Conservation (phyloP, 2,888 invertebrate genomes). For the Lucinisca nassula region DNA sequence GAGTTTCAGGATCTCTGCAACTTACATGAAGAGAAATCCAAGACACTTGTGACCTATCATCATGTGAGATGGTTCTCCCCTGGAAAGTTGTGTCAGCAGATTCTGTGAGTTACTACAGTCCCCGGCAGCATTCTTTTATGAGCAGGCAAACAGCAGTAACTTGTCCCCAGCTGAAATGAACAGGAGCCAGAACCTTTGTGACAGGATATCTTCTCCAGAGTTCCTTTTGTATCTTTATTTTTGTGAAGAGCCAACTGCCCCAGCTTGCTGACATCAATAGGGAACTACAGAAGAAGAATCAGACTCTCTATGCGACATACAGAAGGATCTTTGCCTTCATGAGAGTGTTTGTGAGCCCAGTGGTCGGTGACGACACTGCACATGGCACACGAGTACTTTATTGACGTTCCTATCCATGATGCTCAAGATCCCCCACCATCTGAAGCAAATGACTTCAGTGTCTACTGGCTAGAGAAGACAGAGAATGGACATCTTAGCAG, state of each 20-base stretch:
- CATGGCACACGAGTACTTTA: not conserved
- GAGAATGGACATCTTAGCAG: conserved; percentile 3
- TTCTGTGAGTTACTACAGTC: not conserved
- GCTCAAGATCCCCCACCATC: not conserved
- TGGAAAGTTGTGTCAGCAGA: not conserved
- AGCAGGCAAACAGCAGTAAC: not conserved
- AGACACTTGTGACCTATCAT: not conserved
- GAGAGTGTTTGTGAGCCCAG: not conserved
- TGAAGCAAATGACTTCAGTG: not conserved
- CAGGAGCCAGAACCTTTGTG: not conserved
- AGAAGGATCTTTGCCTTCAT: not conserved
- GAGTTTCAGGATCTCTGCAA: not conserved
- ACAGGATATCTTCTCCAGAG: not conserved
- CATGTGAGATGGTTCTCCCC: not conserved
- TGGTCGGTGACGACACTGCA: not conserved
- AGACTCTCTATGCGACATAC: not conserved
- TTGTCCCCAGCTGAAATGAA: not conserved
- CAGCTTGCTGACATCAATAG: not conserved
- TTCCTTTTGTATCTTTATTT: not conserved
- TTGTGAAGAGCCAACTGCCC: not conserved
- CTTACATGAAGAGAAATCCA: not conserved
- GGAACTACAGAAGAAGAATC: conserved; percentile 3
- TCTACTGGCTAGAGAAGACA: not conserved
- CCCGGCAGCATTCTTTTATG: not conserved
- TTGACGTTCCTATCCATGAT: not conserved